phyloP scores from a whole-genome alignment of 2,888 invertebrate species.

The Ptychoptera contaminata region DNA sequence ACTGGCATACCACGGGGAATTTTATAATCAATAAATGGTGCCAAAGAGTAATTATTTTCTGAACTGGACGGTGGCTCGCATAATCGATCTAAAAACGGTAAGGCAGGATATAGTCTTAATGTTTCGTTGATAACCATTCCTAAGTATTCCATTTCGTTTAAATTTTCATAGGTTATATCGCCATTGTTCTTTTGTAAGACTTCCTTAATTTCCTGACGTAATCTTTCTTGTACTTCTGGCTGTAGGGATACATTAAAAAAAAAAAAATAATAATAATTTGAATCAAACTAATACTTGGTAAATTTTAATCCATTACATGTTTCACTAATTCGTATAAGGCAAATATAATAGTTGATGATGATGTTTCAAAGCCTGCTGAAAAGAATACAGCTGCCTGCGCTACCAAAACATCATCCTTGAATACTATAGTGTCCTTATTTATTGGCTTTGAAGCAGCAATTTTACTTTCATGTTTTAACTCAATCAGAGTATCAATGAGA shows the following conservation, averaged over 20 bases:
- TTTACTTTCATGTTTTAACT: constrained; percentile 22
- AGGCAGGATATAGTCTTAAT: constrained; percentile 26
- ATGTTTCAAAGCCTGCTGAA: constrained; percentile 27
- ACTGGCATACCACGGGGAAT: constrained; percentile 25
- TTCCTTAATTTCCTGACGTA: constrained; percentile 29
- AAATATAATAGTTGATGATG: constrained; percentile 20
- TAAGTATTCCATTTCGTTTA: constrained; percentile 30
- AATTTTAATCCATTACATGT: neutral
- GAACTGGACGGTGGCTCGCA: constrained; percentile 16
- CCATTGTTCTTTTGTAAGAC: constrained; percentile 23
- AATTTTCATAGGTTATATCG: constrained; percentile 25
- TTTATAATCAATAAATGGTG: constrained; percentile 18
- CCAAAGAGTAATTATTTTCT: constrained; percentile 17
- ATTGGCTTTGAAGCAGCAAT: constrained; percentile 7
- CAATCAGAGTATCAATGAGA: constrained; percentile 34
- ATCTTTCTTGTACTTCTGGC: constrained; percentile 26
- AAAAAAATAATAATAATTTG: no score
- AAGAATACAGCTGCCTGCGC: constrained; percentile 28
- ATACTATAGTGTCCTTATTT: constrained; percentile 4
- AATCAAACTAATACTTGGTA: neutral
- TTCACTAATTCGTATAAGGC: constrained; percentile 19
- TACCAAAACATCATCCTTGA: constrained; percentile 20
- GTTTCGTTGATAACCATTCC: constrained; percentile 28
- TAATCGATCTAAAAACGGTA: constrained; percentile 27
- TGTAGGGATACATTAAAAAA: neutral